Evolutionary conservation across 2,888 invertebrate genomes (phyloP), one percentile per base, ranked within the genome.

Genomic region (Conops quadrifasciatus): DNA sequence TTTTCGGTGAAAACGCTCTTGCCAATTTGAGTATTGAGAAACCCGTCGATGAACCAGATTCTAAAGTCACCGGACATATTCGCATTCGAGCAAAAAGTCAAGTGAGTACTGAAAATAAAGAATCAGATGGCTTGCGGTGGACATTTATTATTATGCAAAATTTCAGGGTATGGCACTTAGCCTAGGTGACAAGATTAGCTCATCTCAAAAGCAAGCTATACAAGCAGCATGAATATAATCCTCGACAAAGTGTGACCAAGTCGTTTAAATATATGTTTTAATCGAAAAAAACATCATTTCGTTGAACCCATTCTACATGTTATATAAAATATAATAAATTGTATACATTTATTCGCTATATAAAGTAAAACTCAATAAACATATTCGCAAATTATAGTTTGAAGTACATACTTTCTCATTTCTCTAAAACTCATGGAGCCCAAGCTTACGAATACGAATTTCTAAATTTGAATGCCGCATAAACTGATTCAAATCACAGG

Each of bases 11-110:
- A 87, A 98, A 99, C 87, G 99, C 98, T 2, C 88, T 99, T 78
- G 98, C 98, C 74, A 99, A 99, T 90, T 90, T 99, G 80, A 98
- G 97, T 87, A 96, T 99, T 80, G 99, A 99, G 88, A 96, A 95
- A 80, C 93, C 95, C 45, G 90, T 96, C 75, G 94, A 94, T 86
- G 94, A 94, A 83, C 90, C 92, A 15, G 91, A 92, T 80, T 93
- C 95, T 56, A 92, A 97, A 67, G 98, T 99, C 19, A 93, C 93
- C 19, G 99, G 99, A 0, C 98, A 99, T 85, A 97, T 99, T 84
- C 90, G 99, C 78, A 98, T 99, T 79, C 89, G 99, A 75, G 98
- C 99, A 73, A 99, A 99, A 88, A 98, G 96, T 83, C 98, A 98
- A 91, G 95, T 94, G 85, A 80, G 80, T 76, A 24, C 21, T 11